Evolutionary conservation across 2,888 invertebrate genomes (phyloP).

Genomic region (Agrotis puta): DNA sequence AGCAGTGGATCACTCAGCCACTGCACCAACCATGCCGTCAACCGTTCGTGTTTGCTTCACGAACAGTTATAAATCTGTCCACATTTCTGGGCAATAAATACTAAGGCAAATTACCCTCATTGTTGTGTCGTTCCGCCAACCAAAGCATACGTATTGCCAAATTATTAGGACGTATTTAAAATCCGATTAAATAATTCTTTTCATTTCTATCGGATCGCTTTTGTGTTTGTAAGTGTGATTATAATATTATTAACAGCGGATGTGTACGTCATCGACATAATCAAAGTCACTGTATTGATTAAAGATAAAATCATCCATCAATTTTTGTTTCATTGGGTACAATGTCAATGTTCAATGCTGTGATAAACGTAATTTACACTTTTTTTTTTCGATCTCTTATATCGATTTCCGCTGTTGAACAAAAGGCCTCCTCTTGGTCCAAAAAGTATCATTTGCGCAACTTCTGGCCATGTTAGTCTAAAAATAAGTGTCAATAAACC

Average conservation of each 20-base stretch:
- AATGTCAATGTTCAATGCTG: conserved; percentile 18
- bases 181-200: conserved; percentile 17
- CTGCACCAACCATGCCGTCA: too few species aligned
- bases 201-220: conserved; percentile 3
- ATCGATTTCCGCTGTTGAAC: too few species aligned
- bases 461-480: not conserved
- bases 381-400: too few species aligned
- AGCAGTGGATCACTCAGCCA: too few species aligned
- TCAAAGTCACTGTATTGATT: conserved; percentile 12
- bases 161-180: conserved; percentile 22
- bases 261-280: conserved; percentile 11
- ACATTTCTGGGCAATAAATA: conserved; percentile 13
- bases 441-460: too few species aligned
- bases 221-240: conserved; percentile 24
- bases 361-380: not conserved
- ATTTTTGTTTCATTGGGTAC: conserved; percentile 12
- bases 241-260: conserved; percentile 15
- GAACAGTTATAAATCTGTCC: conserved; percentile 20
- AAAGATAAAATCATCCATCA: conserved; percentile 8
- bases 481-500: conserved; percentile 1
- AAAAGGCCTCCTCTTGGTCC: too few species aligned
- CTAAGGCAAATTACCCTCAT: conserved; percentile 29
- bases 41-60: too few species aligned
- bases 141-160: conserved; percentile 16
- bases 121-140: conserved; percentile 10